phyloP scores from a whole-genome alignment of 2,797 vertebrate genomes.

The Oreochromis mossambicus region DNA sequence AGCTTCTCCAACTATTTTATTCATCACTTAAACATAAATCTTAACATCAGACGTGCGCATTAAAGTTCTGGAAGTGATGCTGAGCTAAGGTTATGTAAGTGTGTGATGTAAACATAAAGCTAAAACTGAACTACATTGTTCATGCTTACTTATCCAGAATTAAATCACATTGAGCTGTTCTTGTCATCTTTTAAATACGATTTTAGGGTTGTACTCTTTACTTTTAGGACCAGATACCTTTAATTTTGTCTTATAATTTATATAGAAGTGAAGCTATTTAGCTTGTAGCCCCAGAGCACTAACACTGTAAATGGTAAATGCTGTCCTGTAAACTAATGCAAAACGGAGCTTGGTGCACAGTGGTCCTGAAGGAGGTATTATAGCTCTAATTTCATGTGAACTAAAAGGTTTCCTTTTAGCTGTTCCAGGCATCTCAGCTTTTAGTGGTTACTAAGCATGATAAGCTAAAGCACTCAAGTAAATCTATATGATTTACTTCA shows the following conservation, averaged over 20 bases:
- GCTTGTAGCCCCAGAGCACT: background rate
- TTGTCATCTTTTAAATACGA: background rate
- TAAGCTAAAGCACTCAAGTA: slow-evolving; percentile 14
- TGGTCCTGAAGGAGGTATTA: slow-evolving; percentile 9
- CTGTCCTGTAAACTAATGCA: background rate
- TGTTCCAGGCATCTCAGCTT: slow-evolving; percentile 40
- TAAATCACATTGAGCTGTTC: background rate
- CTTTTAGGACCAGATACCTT: background rate
- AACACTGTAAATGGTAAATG: background rate
- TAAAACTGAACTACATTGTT: background rate
- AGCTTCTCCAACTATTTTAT: background rate
- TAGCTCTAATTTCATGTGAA: slow-evolving; percentile 37
- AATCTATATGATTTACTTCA: slow-evolving; percentile 3
- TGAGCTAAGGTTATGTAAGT: background rate
- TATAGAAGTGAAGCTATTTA: background rate
- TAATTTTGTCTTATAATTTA: background rate
- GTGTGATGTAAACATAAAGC: background rate
- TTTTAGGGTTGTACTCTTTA: background rate
- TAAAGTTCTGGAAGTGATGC: background rate
- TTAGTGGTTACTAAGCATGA: slow-evolving; percentile 44
- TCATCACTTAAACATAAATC: background rate
- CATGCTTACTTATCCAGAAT: background rate
- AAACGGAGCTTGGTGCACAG: background rate
- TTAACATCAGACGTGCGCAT: background rate
- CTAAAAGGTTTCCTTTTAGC: slow-evolving; percentile 31